Conservation (phyloP, 2,888 invertebrate species). For the Drosophila formosana region DNA sequence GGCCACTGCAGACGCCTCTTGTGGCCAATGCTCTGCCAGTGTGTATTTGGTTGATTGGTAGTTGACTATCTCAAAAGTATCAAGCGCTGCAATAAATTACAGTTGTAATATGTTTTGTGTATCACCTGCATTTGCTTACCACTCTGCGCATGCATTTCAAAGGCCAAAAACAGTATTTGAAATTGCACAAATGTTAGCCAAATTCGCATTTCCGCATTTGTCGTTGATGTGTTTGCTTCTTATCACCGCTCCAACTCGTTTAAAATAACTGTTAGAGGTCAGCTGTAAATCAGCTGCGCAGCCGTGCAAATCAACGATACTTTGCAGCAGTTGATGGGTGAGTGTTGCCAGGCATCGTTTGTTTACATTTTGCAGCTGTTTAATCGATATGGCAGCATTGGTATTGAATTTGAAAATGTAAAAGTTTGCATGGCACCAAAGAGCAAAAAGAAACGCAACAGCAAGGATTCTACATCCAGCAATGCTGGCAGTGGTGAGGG, state of each 20-base stretch:
- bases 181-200: conserved; percentile 29
- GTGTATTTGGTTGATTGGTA: conserved; percentile 69
- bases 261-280: conserved; percentile 20
- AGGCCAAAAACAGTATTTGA: conserved; percentile 22
- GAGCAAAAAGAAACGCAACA: conserved; percentile 87
- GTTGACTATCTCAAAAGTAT: conserved; percentile 54
- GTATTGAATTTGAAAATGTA: background rate
- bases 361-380: conserved; percentile 34
- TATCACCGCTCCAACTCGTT: conserved; percentile 27
- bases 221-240: conserved; percentile 12
- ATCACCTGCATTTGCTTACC: conserved; percentile 8
- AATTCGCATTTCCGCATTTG: conserved; percentile 50
- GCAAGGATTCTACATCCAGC: conserved; percentile 85
- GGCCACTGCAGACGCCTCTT: background rate
- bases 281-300: conserved; percentile 21
- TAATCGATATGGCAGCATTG: conserved; percentile 59
- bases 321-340: background rate
- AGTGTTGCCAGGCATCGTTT: conserved; percentile 47
- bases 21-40: conserved; percentile 48
- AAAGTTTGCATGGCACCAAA: conserved; percentile 84
- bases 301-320: conserved; percentile 7
- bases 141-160: conserved; percentile 16
- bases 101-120: background rate
- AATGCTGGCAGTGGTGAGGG: conserved; percentile 79
- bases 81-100: conserved; percentile 34